A percentile compares a stretch with the other conserved stretches of the same genome.
phyloP scores from a whole-genome alignment of 2,113 vertebrate species.

The Amphiprion percula region DNA sequence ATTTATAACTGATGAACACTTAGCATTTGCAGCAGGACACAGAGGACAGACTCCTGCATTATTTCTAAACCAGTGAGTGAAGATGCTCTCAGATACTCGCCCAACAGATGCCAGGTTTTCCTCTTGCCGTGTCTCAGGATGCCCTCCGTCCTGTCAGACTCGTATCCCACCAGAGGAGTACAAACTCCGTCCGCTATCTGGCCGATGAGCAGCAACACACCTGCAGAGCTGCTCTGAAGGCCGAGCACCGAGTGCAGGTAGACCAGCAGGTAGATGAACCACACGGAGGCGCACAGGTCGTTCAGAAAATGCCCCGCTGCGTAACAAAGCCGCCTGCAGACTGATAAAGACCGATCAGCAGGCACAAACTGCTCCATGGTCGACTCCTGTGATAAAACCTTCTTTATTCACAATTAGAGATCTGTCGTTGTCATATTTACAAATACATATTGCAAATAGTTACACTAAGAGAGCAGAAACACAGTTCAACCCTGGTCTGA shows the following conservation, averaged over 20 bases:
- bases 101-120: slow-evolving; percentile 88
- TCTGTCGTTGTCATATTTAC: slow-evolving; percentile 70
- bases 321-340: slow-evolving; percentile 81
- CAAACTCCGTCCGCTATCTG: slow-evolving; percentile 87
- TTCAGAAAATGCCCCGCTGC: slow-evolving; percentile 88
- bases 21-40: no score
- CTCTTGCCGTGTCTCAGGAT: slow-evolving; percentile 83
- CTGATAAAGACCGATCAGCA: slow-evolving; percentile 56
- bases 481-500: slow-evolving; percentile 53
- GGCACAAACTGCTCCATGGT: slow-evolving; percentile 61
- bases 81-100: slow-evolving; percentile 68
- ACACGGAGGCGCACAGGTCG: slow-evolving; percentile 90
- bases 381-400: slow-evolving; percentile 65
- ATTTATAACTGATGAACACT: no score
- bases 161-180: slow-evolving; percentile 87
- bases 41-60: background rate
- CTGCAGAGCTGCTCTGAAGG: slow-evolving; percentile 83
- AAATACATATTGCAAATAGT: slow-evolving; percentile 68
- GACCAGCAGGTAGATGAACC: slow-evolving; percentile 90
- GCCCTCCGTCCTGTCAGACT: slow-evolving; percentile 82
- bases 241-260: slow-evolving; percentile 87
- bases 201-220: slow-evolving; percentile 85
- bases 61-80: background rate
- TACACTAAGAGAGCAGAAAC: slow-evolving; percentile 63
- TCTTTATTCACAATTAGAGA: slow-evolving; percentile 73